A percentile compares a stretch with the other conserved stretches of the same genome.
These are phyloP conservation scores for Aepyceros melampus DNA, from an alignment of 2,113 vertebrate species.

Conservation along the genomic window DNA sequence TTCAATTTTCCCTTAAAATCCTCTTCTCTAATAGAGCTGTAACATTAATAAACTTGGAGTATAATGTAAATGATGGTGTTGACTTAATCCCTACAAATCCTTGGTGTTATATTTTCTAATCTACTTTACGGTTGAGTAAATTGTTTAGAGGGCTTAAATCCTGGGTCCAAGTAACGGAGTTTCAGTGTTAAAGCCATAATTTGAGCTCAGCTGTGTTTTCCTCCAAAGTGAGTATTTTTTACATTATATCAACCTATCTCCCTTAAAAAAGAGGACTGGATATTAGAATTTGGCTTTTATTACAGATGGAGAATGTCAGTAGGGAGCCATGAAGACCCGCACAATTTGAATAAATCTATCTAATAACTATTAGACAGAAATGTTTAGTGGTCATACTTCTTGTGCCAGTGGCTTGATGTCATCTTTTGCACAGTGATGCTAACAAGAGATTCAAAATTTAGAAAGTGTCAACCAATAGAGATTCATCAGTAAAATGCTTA, in stretches of 20 bases:
- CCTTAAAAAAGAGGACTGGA: background rate
- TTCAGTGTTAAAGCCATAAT: background rate
- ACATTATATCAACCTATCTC: background rate
- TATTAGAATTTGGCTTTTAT: background rate
- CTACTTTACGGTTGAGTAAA: background rate
- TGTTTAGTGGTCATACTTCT: background rate
- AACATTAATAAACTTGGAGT: background rate
- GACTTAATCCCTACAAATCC: background rate
- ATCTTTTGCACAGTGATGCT: background rate
- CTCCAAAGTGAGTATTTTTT: background rate
- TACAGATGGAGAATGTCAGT: background rate
- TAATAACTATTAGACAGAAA: background rate
- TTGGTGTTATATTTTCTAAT: background rate
- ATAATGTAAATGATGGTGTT: background rate
- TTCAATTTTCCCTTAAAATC: background rate
- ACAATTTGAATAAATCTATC: background rate
- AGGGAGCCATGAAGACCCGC: background rate
- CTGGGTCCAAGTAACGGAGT: background rate
- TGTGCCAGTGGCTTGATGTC: background rate
- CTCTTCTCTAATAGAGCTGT: background rate
- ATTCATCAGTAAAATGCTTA: background rate
- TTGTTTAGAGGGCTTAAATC: background rate
- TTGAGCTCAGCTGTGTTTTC: background rate
- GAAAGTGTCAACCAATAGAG: background rate
- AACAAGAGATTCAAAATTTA: slow-evolving; percentile 25